A percentile compares a stretch with the other conserved stretches of the same genome.
phyloP scores from a whole-genome alignment of 2,113 vertebrate genomes.

The Hucho hucho region DNA sequence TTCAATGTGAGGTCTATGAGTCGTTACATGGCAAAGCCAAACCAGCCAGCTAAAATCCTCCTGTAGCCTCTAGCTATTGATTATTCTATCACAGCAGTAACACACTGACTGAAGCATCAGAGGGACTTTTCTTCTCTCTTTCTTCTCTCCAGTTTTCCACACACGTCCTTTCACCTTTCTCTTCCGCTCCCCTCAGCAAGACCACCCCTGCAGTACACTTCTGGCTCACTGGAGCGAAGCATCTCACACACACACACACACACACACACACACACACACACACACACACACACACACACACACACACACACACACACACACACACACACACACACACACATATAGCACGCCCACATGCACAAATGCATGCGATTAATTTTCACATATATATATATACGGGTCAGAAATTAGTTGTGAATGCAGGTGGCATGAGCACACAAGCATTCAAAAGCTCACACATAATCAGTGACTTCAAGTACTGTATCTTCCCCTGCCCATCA shows the following conservation, averaged over 20 bases:
- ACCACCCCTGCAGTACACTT: constrained; percentile 12
- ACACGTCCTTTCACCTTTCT: background rate
- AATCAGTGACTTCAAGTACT: background rate
- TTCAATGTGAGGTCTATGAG: too few species aligned
- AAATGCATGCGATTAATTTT: too few species aligned
- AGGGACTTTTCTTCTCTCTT: background rate
- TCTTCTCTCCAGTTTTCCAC: background rate
- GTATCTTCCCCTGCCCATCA: background rate
- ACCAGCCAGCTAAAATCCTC: background rate
- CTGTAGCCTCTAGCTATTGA: background rate
- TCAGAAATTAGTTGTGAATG: too few species aligned
- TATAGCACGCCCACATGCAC: too few species aligned
- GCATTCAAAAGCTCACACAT: background rate
- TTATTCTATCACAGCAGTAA: background rate
- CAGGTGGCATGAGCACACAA: too few species aligned
- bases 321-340: background rate
- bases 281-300: background rate
- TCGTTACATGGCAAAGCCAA: background rate
- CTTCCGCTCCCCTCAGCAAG: background rate
- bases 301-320: background rate
- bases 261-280: background rate
- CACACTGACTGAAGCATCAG: background rate
- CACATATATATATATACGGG: too few species aligned
- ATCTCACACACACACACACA: constrained; percentile 24
- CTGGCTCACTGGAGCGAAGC: constrained; percentile 22